A percentile compares a stretch with the other conserved stretches of the same genome.
Conservation (phyloP, 2,797 vertebrate species). For the Gorsachius magnificus region DNA sequence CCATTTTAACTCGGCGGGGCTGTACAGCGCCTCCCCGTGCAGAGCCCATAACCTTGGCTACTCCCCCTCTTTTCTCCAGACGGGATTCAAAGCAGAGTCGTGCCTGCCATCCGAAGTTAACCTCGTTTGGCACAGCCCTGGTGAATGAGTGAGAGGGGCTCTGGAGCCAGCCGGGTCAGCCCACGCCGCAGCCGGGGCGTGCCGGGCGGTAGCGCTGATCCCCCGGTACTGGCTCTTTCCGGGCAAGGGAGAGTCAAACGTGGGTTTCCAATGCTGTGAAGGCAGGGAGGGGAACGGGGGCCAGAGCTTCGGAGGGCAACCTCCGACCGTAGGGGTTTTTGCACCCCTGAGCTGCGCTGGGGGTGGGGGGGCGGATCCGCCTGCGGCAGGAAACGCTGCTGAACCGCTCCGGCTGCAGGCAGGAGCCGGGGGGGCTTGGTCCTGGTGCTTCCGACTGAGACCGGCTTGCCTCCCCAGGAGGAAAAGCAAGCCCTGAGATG, state of each 20-base stretch:
- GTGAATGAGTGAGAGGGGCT: not conserved
- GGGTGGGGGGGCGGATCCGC: not conserved
- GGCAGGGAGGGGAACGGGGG: not conserved
- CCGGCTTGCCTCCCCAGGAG: not conserved
- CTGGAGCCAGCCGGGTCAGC: not conserved
- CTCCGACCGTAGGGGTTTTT: not conserved
- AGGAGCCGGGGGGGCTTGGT: not conserved
- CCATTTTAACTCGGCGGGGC: not conserved
- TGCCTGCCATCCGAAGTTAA: not conserved
- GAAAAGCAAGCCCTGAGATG: not conserved
- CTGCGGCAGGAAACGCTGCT: not conserved
- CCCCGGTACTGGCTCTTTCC: not conserved
- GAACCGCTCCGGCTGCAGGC: not conserved
- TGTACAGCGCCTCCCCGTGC: conserved; percentile 51
- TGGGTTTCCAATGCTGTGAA: not conserved
- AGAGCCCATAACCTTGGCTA: not conserved
- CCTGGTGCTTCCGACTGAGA: not conserved
- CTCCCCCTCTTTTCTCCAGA: not conserved
- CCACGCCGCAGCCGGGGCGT: not conserved
- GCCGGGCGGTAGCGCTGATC: not conserved
- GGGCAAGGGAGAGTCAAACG: not conserved
- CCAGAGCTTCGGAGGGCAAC: not conserved
- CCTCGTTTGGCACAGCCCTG: not conserved
- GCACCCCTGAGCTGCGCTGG: not conserved
- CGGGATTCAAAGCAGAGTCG: not conserved